Conservation (phyloP, 2,113 vertebrate species). For the Ceyx cyanopectus region DNA sequence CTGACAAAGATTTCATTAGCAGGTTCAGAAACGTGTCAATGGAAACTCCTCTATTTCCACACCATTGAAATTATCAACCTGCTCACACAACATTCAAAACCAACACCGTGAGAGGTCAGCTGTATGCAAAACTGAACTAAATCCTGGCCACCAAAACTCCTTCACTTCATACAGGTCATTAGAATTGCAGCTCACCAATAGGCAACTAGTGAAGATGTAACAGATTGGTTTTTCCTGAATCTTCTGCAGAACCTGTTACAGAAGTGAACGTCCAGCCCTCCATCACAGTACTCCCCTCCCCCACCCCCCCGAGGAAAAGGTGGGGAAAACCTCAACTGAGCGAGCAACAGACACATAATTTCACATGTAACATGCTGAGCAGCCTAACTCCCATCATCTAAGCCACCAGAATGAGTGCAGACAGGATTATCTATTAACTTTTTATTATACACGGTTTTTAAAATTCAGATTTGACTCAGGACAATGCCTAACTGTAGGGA, state of each 20-base stretch:
- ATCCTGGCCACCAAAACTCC: not conserved
- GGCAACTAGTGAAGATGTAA: not conserved
- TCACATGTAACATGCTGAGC: not conserved
- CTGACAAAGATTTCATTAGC: not conserved
- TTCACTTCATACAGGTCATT: not conserved
- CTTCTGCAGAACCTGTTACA: not conserved
- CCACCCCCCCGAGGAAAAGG: not conserved
- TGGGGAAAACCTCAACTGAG: not conserved
- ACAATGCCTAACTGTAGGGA: not conserved
- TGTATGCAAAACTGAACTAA: not conserved
- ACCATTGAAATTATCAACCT: not conserved
- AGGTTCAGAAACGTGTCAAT: not conserved
- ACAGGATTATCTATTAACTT: not conserved
- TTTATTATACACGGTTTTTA: not conserved
- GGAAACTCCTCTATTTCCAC: not conserved
- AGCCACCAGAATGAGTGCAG: not conserved
- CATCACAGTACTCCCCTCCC: not conserved
- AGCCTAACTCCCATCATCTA: not conserved
- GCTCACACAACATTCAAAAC: not conserved
- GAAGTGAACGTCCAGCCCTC: not conserved
- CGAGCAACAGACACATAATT: not conserved
- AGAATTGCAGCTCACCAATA: not conserved
- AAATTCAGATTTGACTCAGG: not conserved
- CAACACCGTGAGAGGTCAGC: fast-evolving
- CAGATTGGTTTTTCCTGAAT: not conserved